Conservation (phyloP, 2,797 vertebrate genomes). For the Rallus crepitans region DNA sequence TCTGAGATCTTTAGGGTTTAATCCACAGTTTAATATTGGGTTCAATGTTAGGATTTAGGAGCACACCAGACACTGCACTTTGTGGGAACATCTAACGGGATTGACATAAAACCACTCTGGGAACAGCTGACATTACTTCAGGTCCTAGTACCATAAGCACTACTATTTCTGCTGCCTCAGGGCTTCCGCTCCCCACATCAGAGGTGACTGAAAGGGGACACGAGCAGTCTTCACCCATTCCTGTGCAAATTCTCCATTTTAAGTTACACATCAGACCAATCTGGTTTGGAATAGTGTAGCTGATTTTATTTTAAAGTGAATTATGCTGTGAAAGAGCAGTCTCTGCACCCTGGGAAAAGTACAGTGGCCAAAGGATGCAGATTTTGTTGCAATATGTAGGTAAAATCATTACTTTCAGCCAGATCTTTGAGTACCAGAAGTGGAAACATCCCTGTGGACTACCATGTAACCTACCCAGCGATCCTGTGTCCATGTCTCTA, state of each 20-base stretch:
- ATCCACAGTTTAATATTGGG: not conserved
- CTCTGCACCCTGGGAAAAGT: not conserved
- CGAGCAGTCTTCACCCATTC: not conserved
- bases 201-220: not conserved
- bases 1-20: not conserved
- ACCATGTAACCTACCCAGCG: not conserved
- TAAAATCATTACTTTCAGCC: not conserved
- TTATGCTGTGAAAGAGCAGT: not conserved
- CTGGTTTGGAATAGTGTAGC: not conserved
- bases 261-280: not conserved
- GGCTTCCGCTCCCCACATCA: not conserved
- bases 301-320: not conserved
- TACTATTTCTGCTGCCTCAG: not conserved
- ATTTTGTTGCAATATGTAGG: not conserved
- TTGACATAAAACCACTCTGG: not conserved
- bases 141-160: accelerated
- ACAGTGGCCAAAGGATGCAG: not conserved
- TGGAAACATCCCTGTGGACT: not conserved
- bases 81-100: not conserved
- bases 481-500: not conserved
- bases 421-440: not conserved
- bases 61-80: not conserved
- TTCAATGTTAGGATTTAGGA: not conserved
- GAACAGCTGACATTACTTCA: not conserved
- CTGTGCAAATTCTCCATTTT: not conserved